A percentile compares a stretch with the other conserved stretches of the same genome.
Conservation (phyloP, 2,888 invertebrate genomes). For the Temnothorax unifasciatus region DNA sequence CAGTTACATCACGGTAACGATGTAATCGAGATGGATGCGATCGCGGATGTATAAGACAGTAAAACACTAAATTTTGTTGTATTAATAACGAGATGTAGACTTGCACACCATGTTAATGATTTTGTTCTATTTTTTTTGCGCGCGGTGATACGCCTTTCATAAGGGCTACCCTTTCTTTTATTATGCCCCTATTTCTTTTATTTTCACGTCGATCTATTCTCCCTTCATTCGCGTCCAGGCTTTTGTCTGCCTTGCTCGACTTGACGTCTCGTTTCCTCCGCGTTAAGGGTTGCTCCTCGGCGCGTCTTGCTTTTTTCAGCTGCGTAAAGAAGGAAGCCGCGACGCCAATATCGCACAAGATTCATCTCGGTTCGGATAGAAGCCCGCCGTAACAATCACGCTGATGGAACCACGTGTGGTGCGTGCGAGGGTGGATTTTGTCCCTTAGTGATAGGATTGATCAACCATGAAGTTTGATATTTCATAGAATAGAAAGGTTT, state of each 20-base stretch:
- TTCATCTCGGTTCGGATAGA: constrained; percentile 37
- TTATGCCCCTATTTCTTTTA: constrained; percentile 48
- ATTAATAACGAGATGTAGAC: constrained; percentile 24
- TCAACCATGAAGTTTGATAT: constrained; percentile 53
- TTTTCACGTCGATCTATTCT: constrained; percentile 63
- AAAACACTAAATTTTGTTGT: constrained; percentile 29
- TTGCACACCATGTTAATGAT: constrained; percentile 1
- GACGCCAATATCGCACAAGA: constrained; percentile 57
- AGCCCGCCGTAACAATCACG: constrained; percentile 57
- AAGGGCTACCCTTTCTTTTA: constrained; percentile 39
- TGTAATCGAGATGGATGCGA: constrained; percentile 33
- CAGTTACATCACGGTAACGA: constrained; percentile 33
- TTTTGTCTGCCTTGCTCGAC: constrained; percentile 63
- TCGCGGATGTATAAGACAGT: constrained; percentile 26
- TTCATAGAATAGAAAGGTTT: constrained; percentile 35
- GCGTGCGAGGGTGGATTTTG: constrained; percentile 47
- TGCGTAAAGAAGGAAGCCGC: constrained; percentile 52
- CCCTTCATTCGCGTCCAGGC: constrained; percentile 59
- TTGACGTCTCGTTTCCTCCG: constrained; percentile 61
- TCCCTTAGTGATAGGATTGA: constrained; percentile 48
- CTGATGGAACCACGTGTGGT: constrained; percentile 53
- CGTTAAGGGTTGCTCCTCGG: constrained; percentile 58
- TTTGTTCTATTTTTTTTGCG: constrained; percentile 15
- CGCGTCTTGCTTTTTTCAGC: constrained; percentile 49
- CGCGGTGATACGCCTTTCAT: background rate